A percentile compares a stretch with the other conserved stretches of the same genome.
phyloP scores from a whole-genome alignment of 2,888 invertebrate genomes.

The Spisula solida region DNA sequence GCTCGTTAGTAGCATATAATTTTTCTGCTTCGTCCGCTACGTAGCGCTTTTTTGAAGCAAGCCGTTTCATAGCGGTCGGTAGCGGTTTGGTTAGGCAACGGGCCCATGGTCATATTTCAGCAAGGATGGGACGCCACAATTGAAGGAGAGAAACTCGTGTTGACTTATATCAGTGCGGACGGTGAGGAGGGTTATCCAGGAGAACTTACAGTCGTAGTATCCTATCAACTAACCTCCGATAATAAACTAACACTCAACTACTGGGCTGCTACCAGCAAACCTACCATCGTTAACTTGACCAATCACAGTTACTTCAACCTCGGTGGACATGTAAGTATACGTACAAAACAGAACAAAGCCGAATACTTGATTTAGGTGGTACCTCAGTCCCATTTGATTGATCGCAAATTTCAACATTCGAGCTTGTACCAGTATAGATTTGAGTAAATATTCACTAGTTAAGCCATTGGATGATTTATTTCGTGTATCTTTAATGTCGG shows the following conservation, averaged over 20 bases:
- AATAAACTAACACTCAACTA: constrained; percentile 93
- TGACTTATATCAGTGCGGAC: constrained; percentile 92
- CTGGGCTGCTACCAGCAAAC: constrained; percentile 92
- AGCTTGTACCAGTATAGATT: too few species aligned
- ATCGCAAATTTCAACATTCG: too few species aligned
- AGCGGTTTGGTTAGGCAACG: too few species aligned
- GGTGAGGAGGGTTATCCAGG: constrained; percentile 97
- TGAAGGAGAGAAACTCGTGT: constrained; percentile 90
- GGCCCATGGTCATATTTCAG: constrained; percentile 85
- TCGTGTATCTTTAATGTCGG: too few species aligned
- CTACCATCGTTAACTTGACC: constrained; percentile 95
- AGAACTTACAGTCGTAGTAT: constrained; percentile 91
- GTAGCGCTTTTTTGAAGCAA: too few species aligned
- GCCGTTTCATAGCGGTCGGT: too few species aligned
- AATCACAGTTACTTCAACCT: constrained; percentile 97
- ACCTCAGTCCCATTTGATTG: too few species aligned
- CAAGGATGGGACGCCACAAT: constrained; percentile 92
- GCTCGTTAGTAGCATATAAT: too few species aligned
- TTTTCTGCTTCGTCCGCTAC: too few species aligned
- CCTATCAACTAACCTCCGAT: constrained; percentile 91
- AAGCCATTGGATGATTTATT: too few species aligned
- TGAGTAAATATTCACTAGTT: too few species aligned
- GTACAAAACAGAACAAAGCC: neutral
- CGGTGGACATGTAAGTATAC: constrained; percentile 93
- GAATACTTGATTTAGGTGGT: too few species aligned